Evolutionary conservation across 2,797 vertebrate genomes (phyloP), one percentile per base, ranked within the genome.

Genomic region (Sarcophilus harrisii): DNA sequence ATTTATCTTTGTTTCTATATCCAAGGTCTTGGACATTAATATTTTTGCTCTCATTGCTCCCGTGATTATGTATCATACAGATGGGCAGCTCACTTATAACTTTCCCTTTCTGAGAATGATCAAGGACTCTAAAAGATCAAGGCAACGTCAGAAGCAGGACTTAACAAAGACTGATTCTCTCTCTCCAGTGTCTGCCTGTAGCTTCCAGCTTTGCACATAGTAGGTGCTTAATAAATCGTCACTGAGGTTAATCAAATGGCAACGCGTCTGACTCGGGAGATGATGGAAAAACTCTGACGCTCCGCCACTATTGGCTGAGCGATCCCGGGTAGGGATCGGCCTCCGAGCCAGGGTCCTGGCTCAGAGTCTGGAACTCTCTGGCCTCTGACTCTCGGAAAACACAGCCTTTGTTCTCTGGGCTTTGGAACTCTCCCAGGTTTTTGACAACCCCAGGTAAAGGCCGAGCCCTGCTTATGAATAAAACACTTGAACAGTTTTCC

Each of bases 341-440:
- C 21, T 87, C 3, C 38, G 45, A 87, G 73, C 38, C 73, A 45
- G 73, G 21, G 24, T 49, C 38, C 73, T 87, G 73, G 73, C 38
- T 0, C 21, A 10, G 73, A 87, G 38, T 87, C 73, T 49, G 38
- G 38, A 24, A 87, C 73, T 87, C 73, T 49, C 73, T 38, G 66
- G 66, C 66, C 66, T 38, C n/a, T 24, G n/a, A 81, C n/a, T 81
- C n/a, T 45, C 18, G 38, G n/a, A 87, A 28, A 87, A 81, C 73
- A 58, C 11, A 28, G 2, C 58, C 91, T 97, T 97, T 98, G 96
- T 97, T 97, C 97, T 93, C 94, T 49, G 58, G 0, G 57, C 94
- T 95, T 95, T 95, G 94, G 96, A 98, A 97, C 96, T 97, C 96
- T 98, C 96, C 98, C 97, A 30, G 30, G 60, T 98, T 96, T 98